Conservation (phyloP, 2,888 invertebrate species). For the Coleophora flavipennella region DNA sequence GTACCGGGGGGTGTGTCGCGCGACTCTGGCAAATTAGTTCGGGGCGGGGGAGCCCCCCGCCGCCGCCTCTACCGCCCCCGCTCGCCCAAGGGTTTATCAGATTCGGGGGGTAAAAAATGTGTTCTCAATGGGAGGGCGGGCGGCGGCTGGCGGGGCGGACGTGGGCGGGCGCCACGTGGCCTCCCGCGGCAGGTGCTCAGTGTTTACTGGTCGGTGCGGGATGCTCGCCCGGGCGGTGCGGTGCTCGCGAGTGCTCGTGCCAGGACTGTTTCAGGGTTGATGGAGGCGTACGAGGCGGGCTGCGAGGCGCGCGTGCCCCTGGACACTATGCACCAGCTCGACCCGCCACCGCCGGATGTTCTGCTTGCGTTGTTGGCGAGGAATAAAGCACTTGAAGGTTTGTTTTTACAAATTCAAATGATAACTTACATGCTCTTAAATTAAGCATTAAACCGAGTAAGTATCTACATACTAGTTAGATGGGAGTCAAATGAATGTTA, state of each 20-base stretch:
- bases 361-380: conserved; percentile 86
- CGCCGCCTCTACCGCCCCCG: conserved; percentile 23
- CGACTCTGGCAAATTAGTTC: conserved; percentile 71
- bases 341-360: conserved; percentile 85
- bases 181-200: conserved; percentile 33
- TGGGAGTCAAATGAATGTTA: too few relatives aligned
- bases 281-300: conserved; percentile 37
- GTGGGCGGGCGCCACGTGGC: conserved; percentile 42
- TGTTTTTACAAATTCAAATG: conserved; percentile 25
- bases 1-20: conserved; percentile 69
- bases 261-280: conserved; percentile 45
- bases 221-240: conserved; percentile 31
- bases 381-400: conserved; percentile 93
- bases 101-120: conserved; percentile 70
- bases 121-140: conserved; percentile 67
- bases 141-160: conserved; percentile 58
- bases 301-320: conserved; percentile 28
- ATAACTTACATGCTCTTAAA: too few relatives aligned
- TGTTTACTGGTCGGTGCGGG: conserved; percentile 28
- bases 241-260: conserved; percentile 34
- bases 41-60: conserved; percentile 67
- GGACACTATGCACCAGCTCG: conserved; percentile 53
- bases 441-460: too few relatives aligned
- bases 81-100: conserved; percentile 61
- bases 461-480: too few relatives aligned